These are phyloP conservation scores for Chascanopsetta lugubris DNA, from an alignment of 2,113 vertebrate species.

Conservation along the genomic window DNA sequence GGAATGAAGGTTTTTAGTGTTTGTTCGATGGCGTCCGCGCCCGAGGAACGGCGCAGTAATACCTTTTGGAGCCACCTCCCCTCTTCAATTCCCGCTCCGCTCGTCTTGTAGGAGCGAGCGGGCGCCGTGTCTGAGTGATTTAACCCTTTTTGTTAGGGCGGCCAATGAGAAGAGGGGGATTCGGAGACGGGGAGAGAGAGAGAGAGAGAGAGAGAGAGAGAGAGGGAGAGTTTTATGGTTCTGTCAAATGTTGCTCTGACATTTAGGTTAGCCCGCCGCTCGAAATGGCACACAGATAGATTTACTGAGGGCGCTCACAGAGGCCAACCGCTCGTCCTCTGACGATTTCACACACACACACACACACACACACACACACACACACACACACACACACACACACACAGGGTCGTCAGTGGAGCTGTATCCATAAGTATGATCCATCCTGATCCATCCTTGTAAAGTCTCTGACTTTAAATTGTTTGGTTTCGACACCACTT, in stretches of 20 bases:
- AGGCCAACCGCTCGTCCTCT: conserved; percentile 49
- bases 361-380: no score
- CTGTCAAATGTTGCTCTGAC: conserved; percentile 64
- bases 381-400: no score
- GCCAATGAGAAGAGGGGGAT: conserved; percentile 17
- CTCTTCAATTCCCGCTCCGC: conserved; percentile 23
- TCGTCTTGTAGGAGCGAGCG: conserved; percentile 16
- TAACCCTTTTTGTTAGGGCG: conserved; percentile 47
- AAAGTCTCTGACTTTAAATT: background rate
- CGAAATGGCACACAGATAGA: conserved; percentile 69
- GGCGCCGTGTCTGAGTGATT: conserved; percentile 35
- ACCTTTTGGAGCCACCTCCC: background rate
- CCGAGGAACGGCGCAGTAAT: conserved; percentile 7
- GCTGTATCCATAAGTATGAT: background rate
- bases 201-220: no score
- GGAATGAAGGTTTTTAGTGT: background rate
- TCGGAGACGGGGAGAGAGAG: background rate
- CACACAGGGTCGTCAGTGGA: conserved; percentile 31
- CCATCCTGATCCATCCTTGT: background rate
- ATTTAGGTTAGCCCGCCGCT: conserved; percentile 67
- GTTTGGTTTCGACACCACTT: background rate
- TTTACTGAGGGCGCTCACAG: conserved; percentile 58
- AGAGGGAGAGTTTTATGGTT: conserved; percentile 31
- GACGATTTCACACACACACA: no score
- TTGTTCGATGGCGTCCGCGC: background rate